These are phyloP conservation scores for Pristis pectinata DNA, from an alignment of 2,797 vertebrate genomes.

Conservation along the genomic window DNA sequence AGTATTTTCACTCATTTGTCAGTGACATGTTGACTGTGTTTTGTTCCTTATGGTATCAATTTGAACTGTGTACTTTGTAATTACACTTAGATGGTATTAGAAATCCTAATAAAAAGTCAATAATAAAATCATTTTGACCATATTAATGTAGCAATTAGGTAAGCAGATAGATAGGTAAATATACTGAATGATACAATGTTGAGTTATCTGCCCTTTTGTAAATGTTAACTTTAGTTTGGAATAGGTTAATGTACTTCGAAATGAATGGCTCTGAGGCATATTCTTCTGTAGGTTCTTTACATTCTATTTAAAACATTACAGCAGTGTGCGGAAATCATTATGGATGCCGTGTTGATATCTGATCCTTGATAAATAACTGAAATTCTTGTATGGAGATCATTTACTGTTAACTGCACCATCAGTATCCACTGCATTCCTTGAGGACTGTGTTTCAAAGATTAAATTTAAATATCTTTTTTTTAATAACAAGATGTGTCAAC, in stretches of 20 bases:
- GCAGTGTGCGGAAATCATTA: background rate
- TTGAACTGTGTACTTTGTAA: background rate
- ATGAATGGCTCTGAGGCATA: background rate
- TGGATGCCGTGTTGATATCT: conserved; percentile 9
- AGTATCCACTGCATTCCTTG: background rate
- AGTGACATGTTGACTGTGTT: conserved; percentile 11
- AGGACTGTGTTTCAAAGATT: background rate
- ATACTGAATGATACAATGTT: background rate
- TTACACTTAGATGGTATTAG: background rate
- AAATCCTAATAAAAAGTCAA: background rate
- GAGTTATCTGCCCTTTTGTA: background rate
- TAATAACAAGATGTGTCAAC: background rate
- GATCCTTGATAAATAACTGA: conserved; percentile 11
- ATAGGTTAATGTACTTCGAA: background rate
- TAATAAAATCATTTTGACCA: background rate
- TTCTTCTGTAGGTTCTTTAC: background rate
- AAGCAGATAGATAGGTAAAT: background rate
- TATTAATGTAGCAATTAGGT: background rate
- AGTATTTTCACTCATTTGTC: background rate
- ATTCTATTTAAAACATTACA: conserved; percentile 28
- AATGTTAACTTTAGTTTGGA: background rate
- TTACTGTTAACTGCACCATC: background rate
- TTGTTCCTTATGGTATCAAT: background rate
- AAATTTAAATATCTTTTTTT: background rate
- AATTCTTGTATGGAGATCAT: background rate